Evolutionary conservation across 1,140 invertebrate genomes (phyloP).

Genomic region (Manduca sexta): DNA sequence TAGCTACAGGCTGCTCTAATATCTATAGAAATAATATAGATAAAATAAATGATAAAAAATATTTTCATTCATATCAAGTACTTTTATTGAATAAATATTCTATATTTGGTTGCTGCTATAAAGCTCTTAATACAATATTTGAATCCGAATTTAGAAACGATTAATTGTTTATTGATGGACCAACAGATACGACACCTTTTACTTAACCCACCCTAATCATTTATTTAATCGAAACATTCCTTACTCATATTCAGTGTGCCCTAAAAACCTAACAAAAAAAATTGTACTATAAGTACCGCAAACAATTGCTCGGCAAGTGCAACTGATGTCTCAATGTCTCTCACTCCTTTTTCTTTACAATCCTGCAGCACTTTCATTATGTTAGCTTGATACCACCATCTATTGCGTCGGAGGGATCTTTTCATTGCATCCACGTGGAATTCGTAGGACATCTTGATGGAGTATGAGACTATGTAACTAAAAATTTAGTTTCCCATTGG

Average conservation of each 20-base stretch:
- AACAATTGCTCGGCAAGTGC: constrained; percentile 33
- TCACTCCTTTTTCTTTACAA: constrained; percentile 38
- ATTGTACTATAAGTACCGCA: constrained; percentile 22
- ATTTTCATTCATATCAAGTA: too few relatives aligned
- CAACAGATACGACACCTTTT: neutral
- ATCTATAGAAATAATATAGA: constrained; percentile 14
- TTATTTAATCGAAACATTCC: too few relatives aligned
- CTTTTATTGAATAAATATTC: too few relatives aligned
- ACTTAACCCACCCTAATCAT: too few relatives aligned
- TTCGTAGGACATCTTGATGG: constrained; percentile 16
- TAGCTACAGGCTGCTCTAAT: constrained; percentile 34
- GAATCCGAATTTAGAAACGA: too few relatives aligned
- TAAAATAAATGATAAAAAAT: neutral
- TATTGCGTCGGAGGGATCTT: constrained; percentile 25
- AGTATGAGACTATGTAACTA: neutral
- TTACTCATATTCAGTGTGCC: too few relatives aligned
- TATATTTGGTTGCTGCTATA: too few relatives aligned
- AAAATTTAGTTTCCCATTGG: neutral
- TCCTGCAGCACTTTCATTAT: constrained; percentile 36
- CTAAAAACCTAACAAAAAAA: too few relatives aligned
- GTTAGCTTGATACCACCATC: constrained; percentile 39
- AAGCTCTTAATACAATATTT: too few relatives aligned
- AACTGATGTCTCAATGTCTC: constrained; percentile 45
- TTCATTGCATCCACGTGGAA: constrained; percentile 35
- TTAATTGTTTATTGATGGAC: too few relatives aligned